A percentile compares a stretch with the other conserved stretches of the same genome.
phyloP scores from a whole-genome alignment of 2,888 invertebrate species.

The Ligdia adustata region DNA sequence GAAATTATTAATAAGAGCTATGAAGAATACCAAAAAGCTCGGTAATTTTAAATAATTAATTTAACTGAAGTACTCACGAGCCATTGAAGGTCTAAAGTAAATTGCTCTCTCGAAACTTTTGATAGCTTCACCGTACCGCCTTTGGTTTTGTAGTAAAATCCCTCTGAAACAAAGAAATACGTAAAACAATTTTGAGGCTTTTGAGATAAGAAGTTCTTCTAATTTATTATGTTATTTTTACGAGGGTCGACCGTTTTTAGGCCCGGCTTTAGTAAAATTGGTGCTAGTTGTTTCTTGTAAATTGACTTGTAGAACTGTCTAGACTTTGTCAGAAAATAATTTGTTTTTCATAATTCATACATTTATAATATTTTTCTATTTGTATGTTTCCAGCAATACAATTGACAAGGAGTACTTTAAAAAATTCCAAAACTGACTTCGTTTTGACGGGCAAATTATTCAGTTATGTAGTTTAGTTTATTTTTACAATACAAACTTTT shows the following conservation, averaged over 20 bases:
- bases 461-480: too few relatives aligned
- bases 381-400: too few relatives aligned
- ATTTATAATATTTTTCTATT: too few relatives aligned
- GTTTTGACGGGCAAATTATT: background rate
- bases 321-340: too few relatives aligned
- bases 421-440: too few relatives aligned
- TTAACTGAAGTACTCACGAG: constrained; percentile 88
- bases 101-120: constrained; percentile 96
- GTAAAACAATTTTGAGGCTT: constrained; percentile 35
- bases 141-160: constrained; percentile 94
- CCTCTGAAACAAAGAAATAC: constrained; percentile 89
- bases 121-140: constrained; percentile 93
- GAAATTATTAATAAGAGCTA: constrained; percentile 44
- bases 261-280: constrained; percentile 13
- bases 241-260: constrained; percentile 22
- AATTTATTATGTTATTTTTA: constrained; percentile 30
- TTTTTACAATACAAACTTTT: too few relatives aligned
- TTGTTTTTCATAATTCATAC: too few relatives aligned
- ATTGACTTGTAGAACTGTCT: constrained; percentile 20
- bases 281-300: constrained; percentile 14
- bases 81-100: constrained; percentile 95
- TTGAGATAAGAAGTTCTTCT: constrained; percentile 30
- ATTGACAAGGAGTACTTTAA: too few relatives aligned
- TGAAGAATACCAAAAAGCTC: constrained; percentile 44
- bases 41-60: constrained; percentile 47